Base-by-base conservation (phyloP, 2,888 invertebrate species). In the Meteorus cinctellus region DNA sequence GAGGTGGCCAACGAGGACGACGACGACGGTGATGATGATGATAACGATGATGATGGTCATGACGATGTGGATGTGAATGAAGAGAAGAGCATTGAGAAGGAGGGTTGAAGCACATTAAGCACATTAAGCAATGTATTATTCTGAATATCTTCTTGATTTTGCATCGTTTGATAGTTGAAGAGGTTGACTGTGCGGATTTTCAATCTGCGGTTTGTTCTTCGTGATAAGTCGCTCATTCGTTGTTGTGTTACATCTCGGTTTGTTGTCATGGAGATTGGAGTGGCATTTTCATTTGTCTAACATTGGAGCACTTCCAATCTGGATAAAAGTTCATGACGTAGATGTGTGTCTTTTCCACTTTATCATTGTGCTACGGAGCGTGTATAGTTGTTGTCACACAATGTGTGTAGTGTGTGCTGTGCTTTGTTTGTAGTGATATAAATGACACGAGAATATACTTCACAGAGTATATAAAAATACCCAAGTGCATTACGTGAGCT, bases 231-330 rank as follows among this genome's bases (percentile, higher is more conserved):
- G 55, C 19, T 55, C 19, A 55, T 68, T 68, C 67, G 41, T 41
- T 67, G n/a, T 27, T 41, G 68, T 48, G 68, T 48, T 68, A 16
- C 51, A 8, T 48, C 27, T 45, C 16, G 51, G 51, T 29, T 19
- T 14, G 41, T 27, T 41, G 36, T 68, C 29, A 29, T 68, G 68
- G n/a, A 48, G 48, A 68, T 68, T 68, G 68, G 68, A 68, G 68
- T 68, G 51, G 68, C 68, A 68, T 45, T 68, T 68, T 68, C 68
- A 68, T 68, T 68, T 68, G 68, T 68, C 68, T 68, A 51, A 68
- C 68, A 68, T 68, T 48, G 48, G 68, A 45, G 29, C 45, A 68
- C 68, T 48, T 68, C 68, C 68, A 68, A 68, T 68, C 68, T 48
- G 48, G 68, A 68, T 68, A 68, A 68, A 68, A 68, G 68, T 68